These are phyloP conservation scores for Lycorma delicatula DNA, from an alignment of 1,140 invertebrate species.

Conservation along the genomic window DNA sequence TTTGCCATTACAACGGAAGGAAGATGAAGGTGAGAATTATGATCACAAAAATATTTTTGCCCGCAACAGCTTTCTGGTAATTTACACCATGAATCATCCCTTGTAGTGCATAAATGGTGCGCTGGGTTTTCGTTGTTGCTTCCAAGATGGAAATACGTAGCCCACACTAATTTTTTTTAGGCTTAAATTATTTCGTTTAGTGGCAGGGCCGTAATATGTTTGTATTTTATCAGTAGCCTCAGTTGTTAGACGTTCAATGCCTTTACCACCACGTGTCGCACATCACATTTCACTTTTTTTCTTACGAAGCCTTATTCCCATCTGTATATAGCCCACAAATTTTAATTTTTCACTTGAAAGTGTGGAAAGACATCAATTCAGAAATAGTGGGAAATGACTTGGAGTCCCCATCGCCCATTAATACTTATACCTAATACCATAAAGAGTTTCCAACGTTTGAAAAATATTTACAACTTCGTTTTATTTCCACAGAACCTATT, in stretches of 20 bases:
- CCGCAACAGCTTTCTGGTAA: too few relatives aligned
- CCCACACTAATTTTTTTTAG: too few relatives aligned
- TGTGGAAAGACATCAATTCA: constrained; percentile 12
- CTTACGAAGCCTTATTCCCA: constrained; percentile 3
- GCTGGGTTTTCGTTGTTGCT: too few relatives aligned
- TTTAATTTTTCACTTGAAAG: constrained; percentile 23
- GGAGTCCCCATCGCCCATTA: constrained; percentile 24
- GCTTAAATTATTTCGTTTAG: too few relatives aligned
- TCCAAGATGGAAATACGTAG: too few relatives aligned
- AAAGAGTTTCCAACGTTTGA: constrained; percentile 14
- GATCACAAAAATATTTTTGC: too few relatives aligned
- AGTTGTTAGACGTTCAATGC: constrained; percentile 2
- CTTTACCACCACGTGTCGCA: not conserved
- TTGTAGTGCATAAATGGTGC: too few relatives aligned
- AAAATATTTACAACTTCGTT: constrained; percentile 1
- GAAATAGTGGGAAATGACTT: constrained; percentile 5
- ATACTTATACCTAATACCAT: constrained; percentile 15
- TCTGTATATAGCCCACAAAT: constrained; percentile 22
- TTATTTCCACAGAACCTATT: constrained; percentile 22
- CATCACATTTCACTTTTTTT: constrained; percentile 21
- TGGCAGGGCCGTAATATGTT: too few relatives aligned
- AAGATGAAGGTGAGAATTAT: too few relatives aligned
- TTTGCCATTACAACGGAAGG: too few relatives aligned
- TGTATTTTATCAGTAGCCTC: constrained; percentile 12
- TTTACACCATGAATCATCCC: too few relatives aligned